These are phyloP conservation scores for Limnephilus rhombicus DNA, from an alignment of 2,888 invertebrate species.

Conservation along the genomic window DNA sequence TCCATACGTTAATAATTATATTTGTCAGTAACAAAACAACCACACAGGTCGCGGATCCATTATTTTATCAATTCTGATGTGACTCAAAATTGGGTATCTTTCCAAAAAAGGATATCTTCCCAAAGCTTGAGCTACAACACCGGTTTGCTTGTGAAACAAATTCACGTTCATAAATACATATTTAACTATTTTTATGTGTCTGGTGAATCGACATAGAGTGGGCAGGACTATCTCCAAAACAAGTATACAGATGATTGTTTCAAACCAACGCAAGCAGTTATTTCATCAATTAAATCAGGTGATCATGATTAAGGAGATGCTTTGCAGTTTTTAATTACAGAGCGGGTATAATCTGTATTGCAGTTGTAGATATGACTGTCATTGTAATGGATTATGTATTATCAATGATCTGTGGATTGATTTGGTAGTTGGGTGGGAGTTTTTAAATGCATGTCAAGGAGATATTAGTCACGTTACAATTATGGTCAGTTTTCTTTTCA, in stretches of 20 bases:
- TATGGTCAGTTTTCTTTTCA: not conserved
- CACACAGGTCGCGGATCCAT: too few species aligned
- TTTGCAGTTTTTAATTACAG: not conserved
- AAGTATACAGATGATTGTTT: not conserved
- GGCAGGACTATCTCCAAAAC: not conserved
- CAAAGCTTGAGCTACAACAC: not conserved
- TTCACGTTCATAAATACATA: not conserved
- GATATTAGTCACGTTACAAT: not conserved
- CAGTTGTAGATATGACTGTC: not conserved
- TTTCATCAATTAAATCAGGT: not conserved
- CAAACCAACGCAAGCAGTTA: not conserved
- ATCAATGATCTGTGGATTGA: too few species aligned
- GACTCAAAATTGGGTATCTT: not conserved
- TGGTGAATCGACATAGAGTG: not conserved
- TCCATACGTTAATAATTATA: too few species aligned
- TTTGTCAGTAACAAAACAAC: too few species aligned
- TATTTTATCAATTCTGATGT: too few species aligned
- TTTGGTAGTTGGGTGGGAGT: too few species aligned
- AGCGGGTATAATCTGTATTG: not conserved
- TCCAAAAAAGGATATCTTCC: not conserved
- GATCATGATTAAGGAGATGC: not conserved
- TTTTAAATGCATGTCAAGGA: too few species aligned
- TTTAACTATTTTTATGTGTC: not conserved
- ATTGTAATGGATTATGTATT: too few species aligned
- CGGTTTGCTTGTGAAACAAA: constrained; percentile 4